phyloP scores from a whole-genome alignment of 2,113 vertebrate genomes.

The Oryzias celebensis region DNA sequence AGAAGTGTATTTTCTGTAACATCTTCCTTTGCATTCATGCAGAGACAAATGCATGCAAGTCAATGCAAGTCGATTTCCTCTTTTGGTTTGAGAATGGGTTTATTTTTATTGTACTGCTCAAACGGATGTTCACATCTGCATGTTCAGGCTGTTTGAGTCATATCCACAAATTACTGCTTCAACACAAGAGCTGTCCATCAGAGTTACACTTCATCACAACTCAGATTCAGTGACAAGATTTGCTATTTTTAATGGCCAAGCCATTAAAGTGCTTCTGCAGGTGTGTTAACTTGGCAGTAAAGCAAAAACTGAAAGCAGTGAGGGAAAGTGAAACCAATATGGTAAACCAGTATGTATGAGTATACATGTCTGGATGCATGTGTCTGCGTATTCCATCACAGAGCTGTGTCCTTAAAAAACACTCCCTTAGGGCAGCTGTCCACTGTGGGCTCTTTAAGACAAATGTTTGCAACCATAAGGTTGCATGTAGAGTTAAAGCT shows the following conservation, averaged over 20 bases:
- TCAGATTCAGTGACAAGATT: slow-evolving; percentile 7
- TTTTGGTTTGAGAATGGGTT: slow-evolving; percentile 4
- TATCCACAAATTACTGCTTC: neutral
- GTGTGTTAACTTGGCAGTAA: slow-evolving; percentile 32
- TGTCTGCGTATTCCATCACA: slow-evolving; percentile 44
- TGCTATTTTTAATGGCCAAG: slow-evolving; percentile 8
- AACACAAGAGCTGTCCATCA: neutral
- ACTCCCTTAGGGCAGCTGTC: slow-evolving; percentile 36
- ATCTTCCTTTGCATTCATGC: no score
- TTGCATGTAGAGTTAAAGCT: slow-evolving; percentile 29
- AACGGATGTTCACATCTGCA: neutral
- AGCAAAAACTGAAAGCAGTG: neutral
- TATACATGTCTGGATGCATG: slow-evolving; percentile 19
- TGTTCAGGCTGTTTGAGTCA: neutral
- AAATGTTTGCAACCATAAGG: slow-evolving; percentile 40
- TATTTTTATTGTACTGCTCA: slow-evolving; percentile 1
- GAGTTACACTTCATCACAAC: neutral
- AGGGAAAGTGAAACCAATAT: slow-evolving; percentile 20
- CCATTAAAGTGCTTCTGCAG: slow-evolving; percentile 23
- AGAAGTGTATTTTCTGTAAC: no score
- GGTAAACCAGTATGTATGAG: slow-evolving; percentile 33
- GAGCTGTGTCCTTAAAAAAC: slow-evolving; percentile 33
- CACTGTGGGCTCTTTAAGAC: slow-evolving; percentile 38
- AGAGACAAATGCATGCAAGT: neutral
- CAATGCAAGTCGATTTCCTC: neutral